Percentiles rank a stretch among this genome's conserved stretches.
Conservation (phyloP, 2,888 invertebrate genomes). For the Cactoblastis cactorum region DNA sequence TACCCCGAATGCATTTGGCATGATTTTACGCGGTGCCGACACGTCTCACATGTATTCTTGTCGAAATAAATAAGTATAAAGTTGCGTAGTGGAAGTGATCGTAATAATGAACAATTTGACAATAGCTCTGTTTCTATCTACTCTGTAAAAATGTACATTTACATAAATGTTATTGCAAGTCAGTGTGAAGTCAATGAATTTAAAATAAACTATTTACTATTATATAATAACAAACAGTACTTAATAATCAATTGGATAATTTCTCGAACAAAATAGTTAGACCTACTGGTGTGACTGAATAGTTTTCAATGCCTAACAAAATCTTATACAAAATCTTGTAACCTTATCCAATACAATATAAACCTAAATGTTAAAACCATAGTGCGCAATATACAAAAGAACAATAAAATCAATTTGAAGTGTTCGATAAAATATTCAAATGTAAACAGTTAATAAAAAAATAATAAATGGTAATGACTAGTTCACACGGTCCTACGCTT, state of each 20-base stretch:
- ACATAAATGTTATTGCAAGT: not conserved
- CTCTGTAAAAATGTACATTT: not conserved
- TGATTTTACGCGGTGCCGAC: too few species aligned
- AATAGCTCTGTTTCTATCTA: not conserved
- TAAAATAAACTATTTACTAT: constrained; percentile 26
- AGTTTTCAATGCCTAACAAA: not conserved
- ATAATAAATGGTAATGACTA: constrained; percentile 60
- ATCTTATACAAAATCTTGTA: not conserved
- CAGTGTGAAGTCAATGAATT: constrained; percentile 12
- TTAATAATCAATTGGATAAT: constrained; percentile 25
- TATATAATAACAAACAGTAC: constrained; percentile 37
- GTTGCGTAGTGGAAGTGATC: too few species aligned
- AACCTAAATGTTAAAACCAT: constrained; percentile 24
- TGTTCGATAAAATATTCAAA: constrained; percentile 54
- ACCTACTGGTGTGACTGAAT: constrained; percentile 43
- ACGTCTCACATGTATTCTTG: too few species aligned
- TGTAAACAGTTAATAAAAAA: constrained; percentile 45
- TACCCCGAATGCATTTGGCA: too few species aligned
- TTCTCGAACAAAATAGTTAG: constrained; percentile 46
- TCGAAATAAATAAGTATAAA: too few species aligned
- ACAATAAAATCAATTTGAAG: constrained; percentile 28
- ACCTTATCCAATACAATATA: constrained; percentile 16
- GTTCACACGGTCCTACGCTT: constrained; percentile 68
- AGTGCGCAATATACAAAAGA: constrained; percentile 12
- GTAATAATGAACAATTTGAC: too few species aligned